A percentile compares a stretch with the other conserved stretches of the same genome.
Evolutionary conservation across 1,140 invertebrate species (phyloP).

Genomic region (Cydia fagiglandana): DNA sequence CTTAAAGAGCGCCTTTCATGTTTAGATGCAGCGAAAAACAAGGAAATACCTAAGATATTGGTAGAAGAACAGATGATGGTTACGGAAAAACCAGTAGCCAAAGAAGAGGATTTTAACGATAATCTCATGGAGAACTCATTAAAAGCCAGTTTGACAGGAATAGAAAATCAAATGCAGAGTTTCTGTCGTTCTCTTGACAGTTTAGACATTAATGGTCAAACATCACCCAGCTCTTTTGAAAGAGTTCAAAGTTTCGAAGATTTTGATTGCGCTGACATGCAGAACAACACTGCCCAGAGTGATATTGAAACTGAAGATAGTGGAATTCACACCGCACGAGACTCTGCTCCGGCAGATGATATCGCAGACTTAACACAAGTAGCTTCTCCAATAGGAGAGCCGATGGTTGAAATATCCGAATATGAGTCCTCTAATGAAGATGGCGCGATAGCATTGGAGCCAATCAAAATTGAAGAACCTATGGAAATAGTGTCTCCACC

Average conservation of each 20-base stretch:
- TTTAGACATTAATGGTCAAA: constrained; percentile 79
- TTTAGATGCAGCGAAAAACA: constrained; percentile 77
- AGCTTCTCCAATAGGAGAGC: constrained; percentile 73
- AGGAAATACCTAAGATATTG: constrained; percentile 75
- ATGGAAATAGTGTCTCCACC: constrained; percentile 43
- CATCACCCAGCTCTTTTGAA: constrained; percentile 81
- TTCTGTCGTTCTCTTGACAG: constrained; percentile 84
- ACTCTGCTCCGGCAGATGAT: constrained; percentile 87
- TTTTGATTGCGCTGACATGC: constrained; percentile 79
- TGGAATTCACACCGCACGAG: constrained; percentile 89
- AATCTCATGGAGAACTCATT: constrained; percentile 66
- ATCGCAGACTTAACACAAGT: constrained; percentile 79
- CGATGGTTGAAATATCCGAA: constrained; percentile 72
- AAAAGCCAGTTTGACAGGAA: constrained; percentile 65
- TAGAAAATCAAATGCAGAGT: constrained; percentile 75
- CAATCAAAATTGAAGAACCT: constrained; percentile 55
- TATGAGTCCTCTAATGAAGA: constrained; percentile 76
- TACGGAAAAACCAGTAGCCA: constrained; percentile 57
- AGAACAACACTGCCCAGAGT: constrained; percentile 74
- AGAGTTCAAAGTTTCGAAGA: constrained; percentile 84
- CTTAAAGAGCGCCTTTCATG: constrained; percentile 81
- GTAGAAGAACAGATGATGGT: constrained; percentile 66
- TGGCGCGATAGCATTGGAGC: constrained; percentile 47
- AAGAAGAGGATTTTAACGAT: constrained; percentile 55
- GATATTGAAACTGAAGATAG: constrained; percentile 89